Conservation (phyloP, 2,888 invertebrate species). For the Linnaemya tessellans region DNA sequence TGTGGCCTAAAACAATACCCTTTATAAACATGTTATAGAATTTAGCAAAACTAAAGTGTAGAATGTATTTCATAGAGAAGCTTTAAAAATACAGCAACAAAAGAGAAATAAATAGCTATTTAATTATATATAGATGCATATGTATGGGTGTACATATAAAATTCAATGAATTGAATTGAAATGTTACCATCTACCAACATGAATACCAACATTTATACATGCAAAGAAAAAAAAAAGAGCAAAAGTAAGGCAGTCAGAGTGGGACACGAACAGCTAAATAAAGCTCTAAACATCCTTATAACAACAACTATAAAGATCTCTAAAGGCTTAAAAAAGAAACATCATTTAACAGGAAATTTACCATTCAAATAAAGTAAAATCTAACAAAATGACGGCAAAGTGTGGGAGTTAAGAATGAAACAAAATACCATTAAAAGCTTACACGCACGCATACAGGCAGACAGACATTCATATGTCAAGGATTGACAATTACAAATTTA, state of each 20-base stretch:
- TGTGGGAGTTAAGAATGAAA: not conserved
- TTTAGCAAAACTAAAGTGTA: not conserved
- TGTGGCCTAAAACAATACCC: no score
- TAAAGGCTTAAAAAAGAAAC: slow-evolving; percentile 25
- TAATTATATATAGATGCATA: not conserved
- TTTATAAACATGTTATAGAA: no score
- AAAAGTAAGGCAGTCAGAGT: no score
- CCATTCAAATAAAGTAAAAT: slow-evolving; percentile 12
- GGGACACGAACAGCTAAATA: not conserved
- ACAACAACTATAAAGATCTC: slow-evolving; percentile 13
- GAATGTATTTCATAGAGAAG: slow-evolving; percentile 1
- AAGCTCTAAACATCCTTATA: not conserved
- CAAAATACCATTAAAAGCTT: no score
- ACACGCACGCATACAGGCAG: not conserved
- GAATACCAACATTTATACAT: no score
- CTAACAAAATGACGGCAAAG: not conserved
- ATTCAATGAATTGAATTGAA: slow-evolving; percentile 53
- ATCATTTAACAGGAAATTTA: slow-evolving; percentile 56
- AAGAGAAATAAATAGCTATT: slow-evolving; percentile 3
- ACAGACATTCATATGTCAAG: no score
- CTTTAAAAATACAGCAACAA: slow-evolving; percentile 1
- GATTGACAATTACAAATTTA: slow-evolving; percentile 8
- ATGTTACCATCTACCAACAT: slow-evolving; percentile 31
- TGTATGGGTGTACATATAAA: not conserved
- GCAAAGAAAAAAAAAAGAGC: no score